Base-by-base conservation (phyloP, 2,113 vertebrate species). In the Oryzias woworae region DNA sequence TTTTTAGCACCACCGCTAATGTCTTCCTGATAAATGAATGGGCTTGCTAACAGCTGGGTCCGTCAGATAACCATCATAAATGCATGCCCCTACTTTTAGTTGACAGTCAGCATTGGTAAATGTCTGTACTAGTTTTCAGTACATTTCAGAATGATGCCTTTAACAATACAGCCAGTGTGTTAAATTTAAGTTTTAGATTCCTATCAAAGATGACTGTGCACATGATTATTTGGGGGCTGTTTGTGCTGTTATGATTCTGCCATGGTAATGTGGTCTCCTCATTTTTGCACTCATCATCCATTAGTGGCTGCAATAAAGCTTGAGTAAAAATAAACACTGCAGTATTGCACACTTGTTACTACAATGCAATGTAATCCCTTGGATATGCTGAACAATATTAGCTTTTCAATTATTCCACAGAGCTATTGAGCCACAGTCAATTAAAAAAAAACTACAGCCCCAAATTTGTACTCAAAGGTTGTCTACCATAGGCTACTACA, bases 351-450 rank as follows among this genome's bases (percentile, higher is more conserved):
- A 87, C 84, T 87, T 90, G 87, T 88, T 90, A 66, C 80, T 64
- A 86, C 87, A 90, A 90, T 87, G 82, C 85, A 78, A 86, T 71
- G 50, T 90, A 89, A 89, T 90, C 85, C 89, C 73, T 61, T 71
- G 82, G 87, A 89, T 89, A 89, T 82, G 83, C 83, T 80, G 75
- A 86, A 89, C 89, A 90, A 89, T 91, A 90, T 91, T 89, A 89
- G 83, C 84, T 91, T 90, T 90, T 88, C 89, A 89, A 91, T 90
- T 90, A 89, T 87, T 86, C 81, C 85, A 87, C 81, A 73, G 84
- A 69, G 86, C 75, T 80, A 86, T 87, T 90, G 87, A 87, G 83
- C 66, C 62, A 84, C 76, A 83, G 80, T 77, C 84, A 85, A 84
- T 90, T 89, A 84, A 91, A 88, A 82, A 26, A 28, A 72, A 62